These are phyloP conservation scores for Philaethria dido DNA, from an alignment of 2,888 invertebrate species.

Conservation along the genomic window DNA sequence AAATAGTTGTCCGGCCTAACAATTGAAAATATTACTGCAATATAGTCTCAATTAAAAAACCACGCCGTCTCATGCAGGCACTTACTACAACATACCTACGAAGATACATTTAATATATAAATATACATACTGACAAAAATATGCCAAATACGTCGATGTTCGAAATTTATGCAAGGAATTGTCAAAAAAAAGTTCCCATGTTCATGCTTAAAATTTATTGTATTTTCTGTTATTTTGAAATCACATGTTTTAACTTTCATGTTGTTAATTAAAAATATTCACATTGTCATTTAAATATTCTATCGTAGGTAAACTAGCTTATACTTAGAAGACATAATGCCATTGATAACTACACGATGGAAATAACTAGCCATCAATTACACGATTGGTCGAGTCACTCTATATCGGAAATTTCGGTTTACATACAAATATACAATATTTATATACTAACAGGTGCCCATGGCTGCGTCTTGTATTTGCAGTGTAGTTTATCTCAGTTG, in stretches of 20 bases:
- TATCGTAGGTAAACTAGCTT: conserved; percentile 84
- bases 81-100: too few species aligned
- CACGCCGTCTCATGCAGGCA: too few species aligned
- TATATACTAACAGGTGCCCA: conserved; percentile 54
- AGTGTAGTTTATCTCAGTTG: background rate
- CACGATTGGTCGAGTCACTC: conserved; percentile 81
- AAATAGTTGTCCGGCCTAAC: too few species aligned
- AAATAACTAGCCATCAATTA: conserved; percentile 63
- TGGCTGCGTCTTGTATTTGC: too few species aligned
- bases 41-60: too few species aligned
- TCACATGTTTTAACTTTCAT: conserved; percentile 86
- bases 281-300: conserved; percentile 86
- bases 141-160: too few species aligned
- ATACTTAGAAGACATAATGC: conserved; percentile 81
- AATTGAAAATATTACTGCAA: too few species aligned
- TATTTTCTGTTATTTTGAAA: conserved; percentile 86
- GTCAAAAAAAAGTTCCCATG: conserved; percentile 39
- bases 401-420: conserved; percentile 72
- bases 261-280: conserved; percentile 87
- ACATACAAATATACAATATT: conserved; percentile 82
- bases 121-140: too few species aligned
- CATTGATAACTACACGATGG: conserved; percentile 78
- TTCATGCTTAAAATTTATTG: conserved; percentile 85
- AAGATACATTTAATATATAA: too few species aligned
- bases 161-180: background rate